Base-by-base conservation (phyloP, 2,113 vertebrate species). In the Heterotis niloticus region DNA sequence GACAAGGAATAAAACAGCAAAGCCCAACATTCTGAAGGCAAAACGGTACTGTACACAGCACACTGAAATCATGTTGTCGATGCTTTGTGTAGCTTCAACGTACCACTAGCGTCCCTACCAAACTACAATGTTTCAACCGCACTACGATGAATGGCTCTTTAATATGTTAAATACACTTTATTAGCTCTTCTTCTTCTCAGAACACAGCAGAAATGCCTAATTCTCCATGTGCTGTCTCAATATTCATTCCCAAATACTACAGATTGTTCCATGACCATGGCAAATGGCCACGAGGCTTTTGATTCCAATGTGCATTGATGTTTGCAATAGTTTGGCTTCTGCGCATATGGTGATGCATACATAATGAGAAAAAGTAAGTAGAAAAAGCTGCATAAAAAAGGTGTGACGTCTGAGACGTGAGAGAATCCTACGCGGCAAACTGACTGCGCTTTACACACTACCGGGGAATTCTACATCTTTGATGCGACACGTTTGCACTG, bases 281-380 rank as follows among this genome's bases (percentile, higher is more conserved):
- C 57, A 71, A 79, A 78, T 57, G 62, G 77, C 79, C 79, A 59
- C 23, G 20, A 29, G 64, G 71, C 70, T 66, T 79, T 80, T 81
- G 83, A 85, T 81, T 87, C 80, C 81, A 66, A 85, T 86, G 86
- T 90, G 88, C 89, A 83, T 82, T 81, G 82, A 86, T 81, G 77
- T 80, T 86, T 87, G 84, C 89, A 85, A 84, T 84, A 82, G 83
- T 88, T 83, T 83, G 87, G 82, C 86, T 84, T 88, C 87, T 83
- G 80, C 79, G 80, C 82, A 70, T 56, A 44, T 54, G 68, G 26
- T 82, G 79, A 87, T 86, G 87, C 85, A 87, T 84, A 83, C n/a
- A 29, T 81, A 17, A 74, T 83, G 83, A n/a, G n/a, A 81, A 77
- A 82, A 64, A 80, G 1, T 67, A 77, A 23, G 60, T 23, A 85